Percentiles rank a stretch among this genome's conserved stretches.
These are phyloP conservation scores for Arion vulgaris DNA, from an alignment of 1,140 invertebrate genomes.

Conservation along the genomic window DNA sequence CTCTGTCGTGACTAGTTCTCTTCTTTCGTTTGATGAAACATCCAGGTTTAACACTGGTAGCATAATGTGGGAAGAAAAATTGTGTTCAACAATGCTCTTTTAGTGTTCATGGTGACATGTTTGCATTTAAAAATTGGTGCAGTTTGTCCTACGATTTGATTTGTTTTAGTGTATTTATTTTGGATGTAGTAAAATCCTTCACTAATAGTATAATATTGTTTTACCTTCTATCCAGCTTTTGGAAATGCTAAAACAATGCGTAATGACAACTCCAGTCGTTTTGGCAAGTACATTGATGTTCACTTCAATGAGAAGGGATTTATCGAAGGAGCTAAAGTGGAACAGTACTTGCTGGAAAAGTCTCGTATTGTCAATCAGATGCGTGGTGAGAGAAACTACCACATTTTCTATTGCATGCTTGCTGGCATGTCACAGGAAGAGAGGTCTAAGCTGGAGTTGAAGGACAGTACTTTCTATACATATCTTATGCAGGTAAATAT, in stretches of 20 bases:
- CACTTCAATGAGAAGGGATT: slow-evolving; percentile 95
- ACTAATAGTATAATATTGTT: neutral
- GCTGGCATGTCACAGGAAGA: slow-evolving; percentile 94
- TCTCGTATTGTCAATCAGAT: slow-evolving; percentile 93
- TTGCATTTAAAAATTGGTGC: too few relatives aligned
- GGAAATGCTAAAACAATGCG: slow-evolving; percentile 99
- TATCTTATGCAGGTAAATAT: slow-evolving; percentile 81
- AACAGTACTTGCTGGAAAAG: slow-evolving; percentile 98
- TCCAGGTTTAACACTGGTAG: too few relatives aligned
- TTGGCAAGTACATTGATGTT: slow-evolving; percentile 99
- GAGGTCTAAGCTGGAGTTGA: slow-evolving; percentile 89
- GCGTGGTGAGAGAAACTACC: slow-evolving; percentile 96
- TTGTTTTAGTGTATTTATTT: too few relatives aligned
- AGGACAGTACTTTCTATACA: slow-evolving; percentile 88
- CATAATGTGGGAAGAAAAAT: too few relatives aligned
- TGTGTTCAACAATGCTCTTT: too few relatives aligned
- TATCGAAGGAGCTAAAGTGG: slow-evolving; percentile 98
- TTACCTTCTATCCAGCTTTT: slow-evolving; percentile 83
- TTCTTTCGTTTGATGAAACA: too few relatives aligned
- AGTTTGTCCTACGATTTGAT: too few relatives aligned
- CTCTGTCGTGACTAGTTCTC: too few relatives aligned
- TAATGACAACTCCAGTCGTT: slow-evolving; percentile 98
- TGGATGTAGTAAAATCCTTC: too few relatives aligned
- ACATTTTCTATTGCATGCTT: slow-evolving; percentile 98
- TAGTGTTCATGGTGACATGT: too few relatives aligned